Conservation (phyloP, 1,140 invertebrate species). For the Pantala flavescens region DNA sequence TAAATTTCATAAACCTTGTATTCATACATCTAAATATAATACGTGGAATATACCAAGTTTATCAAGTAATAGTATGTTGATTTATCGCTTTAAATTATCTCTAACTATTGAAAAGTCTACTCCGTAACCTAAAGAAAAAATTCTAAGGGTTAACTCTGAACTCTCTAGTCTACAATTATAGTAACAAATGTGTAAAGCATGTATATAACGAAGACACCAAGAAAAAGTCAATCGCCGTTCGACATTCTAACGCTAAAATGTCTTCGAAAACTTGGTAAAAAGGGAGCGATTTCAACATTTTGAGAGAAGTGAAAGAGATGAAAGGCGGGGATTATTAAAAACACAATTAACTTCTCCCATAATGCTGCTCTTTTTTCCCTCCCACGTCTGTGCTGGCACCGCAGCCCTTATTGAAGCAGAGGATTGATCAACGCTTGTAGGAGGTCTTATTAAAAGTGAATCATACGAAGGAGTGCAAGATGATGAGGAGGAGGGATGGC, state of each 20-base stretch:
- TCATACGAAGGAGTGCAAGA: not conserved
- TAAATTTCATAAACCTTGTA: too few species aligned
- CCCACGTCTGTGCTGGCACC: not conserved
- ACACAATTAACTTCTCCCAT: slow-evolving; percentile 1
- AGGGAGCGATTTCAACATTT: not conserved
- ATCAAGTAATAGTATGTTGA: too few species aligned
- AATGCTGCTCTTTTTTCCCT: not conserved
- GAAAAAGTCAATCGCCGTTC: too few species aligned
- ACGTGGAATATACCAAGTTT: too few species aligned
- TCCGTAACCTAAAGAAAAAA: too few species aligned
- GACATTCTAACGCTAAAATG: not conserved
- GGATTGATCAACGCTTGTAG: not conserved
- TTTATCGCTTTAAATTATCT: too few species aligned
- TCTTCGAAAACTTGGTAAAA: not conserved
- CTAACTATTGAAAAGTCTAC: too few species aligned
- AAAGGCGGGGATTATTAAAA: not conserved
- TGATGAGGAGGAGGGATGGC: not conserved
- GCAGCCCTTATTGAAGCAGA: slow-evolving; percentile 4
- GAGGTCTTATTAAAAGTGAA: slow-evolving; percentile 1
- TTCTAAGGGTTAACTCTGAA: too few species aligned
- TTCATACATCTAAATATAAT: too few species aligned
- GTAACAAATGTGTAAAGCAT: too few species aligned
- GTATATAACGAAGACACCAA: too few species aligned
- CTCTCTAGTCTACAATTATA: too few species aligned
- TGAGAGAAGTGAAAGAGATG: not conserved